phyloP scores from a whole-genome alignment of 2,797 vertebrate genomes.

The Spheniscus humboldti region DNA sequence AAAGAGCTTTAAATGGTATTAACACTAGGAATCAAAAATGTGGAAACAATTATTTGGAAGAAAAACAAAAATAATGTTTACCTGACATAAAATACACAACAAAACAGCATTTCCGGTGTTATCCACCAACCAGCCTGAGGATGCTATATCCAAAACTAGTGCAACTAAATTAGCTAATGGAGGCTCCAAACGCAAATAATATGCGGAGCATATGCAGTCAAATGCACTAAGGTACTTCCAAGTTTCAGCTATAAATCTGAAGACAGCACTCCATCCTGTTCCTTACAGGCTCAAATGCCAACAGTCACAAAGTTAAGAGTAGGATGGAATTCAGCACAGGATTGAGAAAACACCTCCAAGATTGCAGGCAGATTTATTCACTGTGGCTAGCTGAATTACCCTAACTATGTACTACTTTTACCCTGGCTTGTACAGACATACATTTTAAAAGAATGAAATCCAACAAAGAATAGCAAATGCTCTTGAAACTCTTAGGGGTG shows the following conservation, averaged over 20 bases:
- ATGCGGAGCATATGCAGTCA: neutral
- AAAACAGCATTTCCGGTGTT: neutral
- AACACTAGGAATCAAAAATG: neutral
- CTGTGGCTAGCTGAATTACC: neutral
- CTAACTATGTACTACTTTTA: neutral
- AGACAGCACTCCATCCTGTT: neutral
- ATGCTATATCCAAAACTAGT: neutral
- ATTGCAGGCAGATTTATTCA: neutral
- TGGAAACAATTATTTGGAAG: neutral
- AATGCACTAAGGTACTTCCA: neutral
- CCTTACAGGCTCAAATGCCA: neutral
- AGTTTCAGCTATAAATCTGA: neutral
- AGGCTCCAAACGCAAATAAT: neutral
- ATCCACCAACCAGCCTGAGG: neutral
- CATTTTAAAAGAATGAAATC: neutral
- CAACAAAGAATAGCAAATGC: neutral
- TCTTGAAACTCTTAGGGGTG: neutral
- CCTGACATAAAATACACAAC: neutral
- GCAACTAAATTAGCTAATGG: neutral
- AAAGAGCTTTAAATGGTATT: neutral
- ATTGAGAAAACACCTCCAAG: neutral
- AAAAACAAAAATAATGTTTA: neutral
- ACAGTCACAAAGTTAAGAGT: neutral
- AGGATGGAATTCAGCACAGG: neutral
- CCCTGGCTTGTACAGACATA: neutral